Base-by-base conservation (phyloP, 1,140 invertebrate species). In the Melanaphis sacchari region DNA sequence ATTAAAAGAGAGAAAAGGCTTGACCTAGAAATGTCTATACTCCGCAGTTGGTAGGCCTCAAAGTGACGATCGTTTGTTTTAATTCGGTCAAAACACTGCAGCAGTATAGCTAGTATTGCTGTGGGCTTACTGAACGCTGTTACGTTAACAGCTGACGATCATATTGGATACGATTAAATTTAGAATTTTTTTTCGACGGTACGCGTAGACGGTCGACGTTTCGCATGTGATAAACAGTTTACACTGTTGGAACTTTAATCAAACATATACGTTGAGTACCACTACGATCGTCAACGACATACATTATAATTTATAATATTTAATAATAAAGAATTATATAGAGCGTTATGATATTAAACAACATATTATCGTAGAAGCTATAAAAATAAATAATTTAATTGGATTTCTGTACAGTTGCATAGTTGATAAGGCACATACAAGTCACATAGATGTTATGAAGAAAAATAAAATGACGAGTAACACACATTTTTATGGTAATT, bases 1-100 rank as follows among this genome's bases (percentile, higher is more conserved):
- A 66, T 66, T n/a, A 6, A n/a, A 76, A 82, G 36, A 26, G 26
- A 54, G n/a, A 89, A 52, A 89, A 52, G 38, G 52, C 88, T 90
- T 90, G 88, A 90, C 88, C 88, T 41, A 90, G 38, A 90, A 90
- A 59, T 90, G 9, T 59, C 24, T 90, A 15, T 41, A 59, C 52
- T 31, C 88, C 3, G 22, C 22, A 40, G 87, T 52, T 38, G 87
- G 87, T 89, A 52, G 18, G n/a, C 40, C 36, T 24, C 49, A 9
- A 52, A 41, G 52, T 1, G 9, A 40, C 24, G 9, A 21, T 36
- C 2, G 18, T 52, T 89, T n/a, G 43, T 87, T 87, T n/a, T 36
- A 52, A 89, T 38, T 90, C 88, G 88, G 49, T 54, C 18, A 90
- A 40, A 90, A 52, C 46, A 24, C 36, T 15, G 7, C 26, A 21